phyloP scores from a whole-genome alignment of 2,888 invertebrate genomes.

The Sinopyrophorus schimmeli region DNA sequence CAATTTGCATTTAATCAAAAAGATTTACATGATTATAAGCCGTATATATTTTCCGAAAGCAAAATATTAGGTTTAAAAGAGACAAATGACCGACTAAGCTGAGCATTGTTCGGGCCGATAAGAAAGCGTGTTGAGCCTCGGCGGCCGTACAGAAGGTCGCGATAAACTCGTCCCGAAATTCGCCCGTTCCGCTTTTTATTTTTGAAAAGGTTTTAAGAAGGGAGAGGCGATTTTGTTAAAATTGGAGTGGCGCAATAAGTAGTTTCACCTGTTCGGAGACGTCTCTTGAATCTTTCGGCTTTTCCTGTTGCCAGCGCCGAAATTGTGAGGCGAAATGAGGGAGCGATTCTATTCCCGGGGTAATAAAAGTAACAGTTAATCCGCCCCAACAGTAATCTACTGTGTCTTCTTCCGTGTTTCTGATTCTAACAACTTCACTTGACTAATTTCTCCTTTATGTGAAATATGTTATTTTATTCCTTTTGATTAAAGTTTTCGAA shows the following conservation, averaged over 20 bases:
- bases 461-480: conserved; percentile 3
- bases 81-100: conserved; percentile 27
- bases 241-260: conserved; percentile 6
- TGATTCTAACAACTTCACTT: conserved; percentile 28
- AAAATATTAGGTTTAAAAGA: conserved; percentile 23
- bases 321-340: conserved; percentile 27
- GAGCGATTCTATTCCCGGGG: conserved; percentile 28
- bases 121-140: no score
- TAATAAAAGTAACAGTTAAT: conserved; percentile 33
- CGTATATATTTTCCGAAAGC: conserved; percentile 29
- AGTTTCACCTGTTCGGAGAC: conserved; percentile 15
- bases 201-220: no score
- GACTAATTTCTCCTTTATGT: conserved; percentile 20
- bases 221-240: no score
- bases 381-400: conserved; percentile 31
- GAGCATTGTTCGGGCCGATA: conserved; percentile 16
- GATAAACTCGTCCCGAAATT: no score
- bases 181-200: no score
- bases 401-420: conserved; percentile 26
- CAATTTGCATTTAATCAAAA: conserved; percentile 33
- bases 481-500: not conserved
- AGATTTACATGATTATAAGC: conserved; percentile 31
- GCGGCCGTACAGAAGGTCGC: no score
- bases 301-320: conserved; percentile 7
- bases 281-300: conserved; percentile 6